Conservation (phyloP, 2,797 vertebrate species). For the Valencia hispanica region DNA sequence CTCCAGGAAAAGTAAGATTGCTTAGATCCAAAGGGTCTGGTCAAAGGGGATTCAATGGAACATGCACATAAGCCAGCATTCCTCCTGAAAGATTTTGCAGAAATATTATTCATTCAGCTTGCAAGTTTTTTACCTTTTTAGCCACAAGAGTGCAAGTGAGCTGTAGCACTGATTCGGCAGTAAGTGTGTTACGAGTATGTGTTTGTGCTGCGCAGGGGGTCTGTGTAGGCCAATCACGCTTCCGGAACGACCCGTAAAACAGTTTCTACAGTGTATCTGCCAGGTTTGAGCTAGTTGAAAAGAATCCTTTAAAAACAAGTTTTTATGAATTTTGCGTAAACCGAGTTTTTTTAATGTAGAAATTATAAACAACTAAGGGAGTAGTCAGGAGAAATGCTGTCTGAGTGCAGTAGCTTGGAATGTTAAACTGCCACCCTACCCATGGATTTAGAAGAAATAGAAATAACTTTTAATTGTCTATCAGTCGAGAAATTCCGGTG, state of each 20-base stretch:
- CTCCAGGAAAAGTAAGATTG: constrained; percentile 87
- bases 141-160: background rate
- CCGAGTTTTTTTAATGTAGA: background rate
- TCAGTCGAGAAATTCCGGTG: background rate
- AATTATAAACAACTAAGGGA: background rate
- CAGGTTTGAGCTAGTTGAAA: background rate
- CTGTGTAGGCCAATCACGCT: background rate
- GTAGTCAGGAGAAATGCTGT: background rate
- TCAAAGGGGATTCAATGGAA: background rate
- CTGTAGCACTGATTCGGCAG: background rate
- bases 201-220: background rate
- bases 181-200: background rate
- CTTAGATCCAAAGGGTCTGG: background rate
- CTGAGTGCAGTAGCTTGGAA: background rate
- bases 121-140: background rate
- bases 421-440: background rate
- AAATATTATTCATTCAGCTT: background rate
- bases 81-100: background rate
- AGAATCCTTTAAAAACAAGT: background rate
- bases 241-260: background rate
- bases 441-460: background rate
- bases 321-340: background rate
- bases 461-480: background rate
- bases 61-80: background rate
- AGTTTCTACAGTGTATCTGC: background rate